These are phyloP conservation scores for Colinus virginianus DNA, from an alignment of 2,113 vertebrate genomes.

Conservation along the genomic window DNA sequence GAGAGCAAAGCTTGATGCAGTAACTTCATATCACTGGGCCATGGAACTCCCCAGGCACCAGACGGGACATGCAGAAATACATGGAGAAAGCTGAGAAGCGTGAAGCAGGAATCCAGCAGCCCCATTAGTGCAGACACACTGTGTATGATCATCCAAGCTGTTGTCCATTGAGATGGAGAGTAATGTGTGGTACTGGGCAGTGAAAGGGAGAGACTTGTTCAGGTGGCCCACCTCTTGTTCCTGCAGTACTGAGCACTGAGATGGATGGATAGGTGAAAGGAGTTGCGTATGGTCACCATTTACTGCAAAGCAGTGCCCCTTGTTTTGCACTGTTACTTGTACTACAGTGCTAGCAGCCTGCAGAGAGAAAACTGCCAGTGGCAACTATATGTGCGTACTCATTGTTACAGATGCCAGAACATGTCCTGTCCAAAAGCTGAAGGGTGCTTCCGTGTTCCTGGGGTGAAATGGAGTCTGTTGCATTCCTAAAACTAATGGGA, in stretches of 20 bases:
- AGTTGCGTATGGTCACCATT: not conserved
- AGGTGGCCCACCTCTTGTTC: not conserved
- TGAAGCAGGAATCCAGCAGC: not conserved
- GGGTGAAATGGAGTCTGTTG: not conserved
- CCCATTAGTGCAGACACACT: not conserved
- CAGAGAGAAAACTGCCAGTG: not conserved
- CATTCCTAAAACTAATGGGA: not conserved
- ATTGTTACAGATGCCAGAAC: not conserved
- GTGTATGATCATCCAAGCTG: not conserved
- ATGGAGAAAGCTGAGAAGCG: not conserved
- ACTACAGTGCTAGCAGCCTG: rapidly evolving
- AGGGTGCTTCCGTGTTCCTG: not conserved
- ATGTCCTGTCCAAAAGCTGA: not conserved
- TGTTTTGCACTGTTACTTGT: not conserved
- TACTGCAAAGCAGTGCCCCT: not conserved
- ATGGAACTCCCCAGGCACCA: not conserved
- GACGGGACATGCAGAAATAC: not conserved
- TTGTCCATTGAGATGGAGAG: not conserved
- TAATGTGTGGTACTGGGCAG: not conserved
- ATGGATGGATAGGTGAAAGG: not conserved
- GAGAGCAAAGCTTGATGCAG: not conserved
- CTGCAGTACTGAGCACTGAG: not conserved
- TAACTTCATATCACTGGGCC: not conserved
- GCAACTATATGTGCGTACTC: not conserved
- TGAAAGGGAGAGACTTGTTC: not conserved